A percentile compares a stretch with the other conserved stretches of the same genome.
Conservation (phyloP, 2,888 invertebrate genomes). For the Podotricha telesiphe region DNA sequence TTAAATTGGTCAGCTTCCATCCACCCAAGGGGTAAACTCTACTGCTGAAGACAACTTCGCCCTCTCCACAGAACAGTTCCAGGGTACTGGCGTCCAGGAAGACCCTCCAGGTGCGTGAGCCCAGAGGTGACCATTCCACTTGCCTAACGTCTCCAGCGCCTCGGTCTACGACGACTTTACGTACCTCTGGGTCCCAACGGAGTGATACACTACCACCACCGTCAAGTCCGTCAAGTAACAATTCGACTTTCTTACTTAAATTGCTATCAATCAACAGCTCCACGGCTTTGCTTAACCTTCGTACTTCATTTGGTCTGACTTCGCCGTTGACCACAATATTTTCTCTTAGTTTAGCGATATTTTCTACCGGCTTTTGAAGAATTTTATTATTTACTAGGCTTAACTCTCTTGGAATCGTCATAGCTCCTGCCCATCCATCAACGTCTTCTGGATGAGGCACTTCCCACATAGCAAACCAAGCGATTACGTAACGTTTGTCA, state of each 20-base stretch:
- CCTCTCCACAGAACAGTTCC: slow-evolving; percentile 76
- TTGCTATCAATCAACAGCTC: slow-evolving; percentile 63
- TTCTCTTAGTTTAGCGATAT: slow-evolving; percentile 59
- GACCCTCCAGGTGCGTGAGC: slow-evolving; percentile 60
- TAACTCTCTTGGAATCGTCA: slow-evolving; percentile 72
- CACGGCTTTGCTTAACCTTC: slow-evolving; percentile 61
- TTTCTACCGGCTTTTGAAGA: slow-evolving; percentile 65
- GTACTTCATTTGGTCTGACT: slow-evolving; percentile 48
- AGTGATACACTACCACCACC: slow-evolving; percentile 61
- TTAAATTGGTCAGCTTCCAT: slow-evolving; percentile 66
- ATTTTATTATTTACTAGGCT: slow-evolving; percentile 59
- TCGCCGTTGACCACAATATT: slow-evolving; percentile 50
- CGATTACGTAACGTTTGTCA: slow-evolving; percentile 66
- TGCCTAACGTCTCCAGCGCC: slow-evolving; percentile 66
- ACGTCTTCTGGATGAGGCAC: slow-evolving; percentile 62
- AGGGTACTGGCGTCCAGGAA: slow-evolving; percentile 74
- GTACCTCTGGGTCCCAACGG: slow-evolving; percentile 59
- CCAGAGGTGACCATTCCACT: slow-evolving; percentile 67
- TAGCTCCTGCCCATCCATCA: slow-evolving; percentile 75
- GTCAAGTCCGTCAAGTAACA: slow-evolving; percentile 60
- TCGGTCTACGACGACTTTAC: slow-evolving; percentile 66
- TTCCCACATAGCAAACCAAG: slow-evolving; percentile 79
- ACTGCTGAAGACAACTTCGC: slow-evolving; percentile 76
- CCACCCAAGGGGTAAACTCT: slow-evolving; percentile 67
- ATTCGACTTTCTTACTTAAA: slow-evolving; percentile 56